A percentile compares a stretch with the other conserved stretches of the same genome.
Conservation (phyloP, 2,113 vertebrate genomes). For the Columba livia region DNA sequence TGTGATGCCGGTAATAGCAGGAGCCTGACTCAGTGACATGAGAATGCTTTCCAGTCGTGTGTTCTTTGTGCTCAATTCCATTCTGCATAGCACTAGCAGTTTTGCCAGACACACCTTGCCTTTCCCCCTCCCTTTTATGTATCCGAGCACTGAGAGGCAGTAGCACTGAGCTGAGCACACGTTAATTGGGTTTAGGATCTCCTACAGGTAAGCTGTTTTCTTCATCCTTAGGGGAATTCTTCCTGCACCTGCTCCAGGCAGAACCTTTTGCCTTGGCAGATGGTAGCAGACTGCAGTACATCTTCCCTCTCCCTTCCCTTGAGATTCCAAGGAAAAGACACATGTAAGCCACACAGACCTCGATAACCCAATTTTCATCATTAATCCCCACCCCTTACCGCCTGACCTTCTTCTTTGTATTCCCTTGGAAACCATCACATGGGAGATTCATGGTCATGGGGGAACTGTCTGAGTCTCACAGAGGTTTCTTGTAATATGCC, state of each 20-base stretch:
- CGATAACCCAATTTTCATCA: not conserved
- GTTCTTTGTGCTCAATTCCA: not conserved
- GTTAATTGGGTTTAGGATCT: not conserved
- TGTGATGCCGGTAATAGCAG: not conserved
- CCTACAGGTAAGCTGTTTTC: not conserved
- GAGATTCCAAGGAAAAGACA: not conserved
- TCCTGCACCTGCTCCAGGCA: not conserved
- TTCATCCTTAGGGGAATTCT: not conserved
- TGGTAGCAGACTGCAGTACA: not conserved
- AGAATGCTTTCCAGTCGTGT: not conserved
- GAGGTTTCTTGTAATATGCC: not conserved
- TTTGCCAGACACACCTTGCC: not conserved
- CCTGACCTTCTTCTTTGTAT: not conserved
- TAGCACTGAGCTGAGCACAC: not conserved
- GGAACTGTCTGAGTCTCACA: not conserved
- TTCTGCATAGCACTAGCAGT: not conserved
- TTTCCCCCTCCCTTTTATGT: not conserved
- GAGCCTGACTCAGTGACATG: not conserved
- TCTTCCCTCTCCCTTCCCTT: not conserved
- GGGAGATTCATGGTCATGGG: not conserved
- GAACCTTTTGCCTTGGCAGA: not conserved
- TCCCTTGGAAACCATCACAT: not conserved
- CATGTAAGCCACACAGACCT: not conserved
- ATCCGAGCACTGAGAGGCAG: not conserved
- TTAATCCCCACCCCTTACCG: not conserved